Percentiles rank a stretch among this genome's conserved stretches.
Evolutionary conservation across 2,113 vertebrate species (phyloP).

Genomic region (Melospiza georgiana): DNA sequence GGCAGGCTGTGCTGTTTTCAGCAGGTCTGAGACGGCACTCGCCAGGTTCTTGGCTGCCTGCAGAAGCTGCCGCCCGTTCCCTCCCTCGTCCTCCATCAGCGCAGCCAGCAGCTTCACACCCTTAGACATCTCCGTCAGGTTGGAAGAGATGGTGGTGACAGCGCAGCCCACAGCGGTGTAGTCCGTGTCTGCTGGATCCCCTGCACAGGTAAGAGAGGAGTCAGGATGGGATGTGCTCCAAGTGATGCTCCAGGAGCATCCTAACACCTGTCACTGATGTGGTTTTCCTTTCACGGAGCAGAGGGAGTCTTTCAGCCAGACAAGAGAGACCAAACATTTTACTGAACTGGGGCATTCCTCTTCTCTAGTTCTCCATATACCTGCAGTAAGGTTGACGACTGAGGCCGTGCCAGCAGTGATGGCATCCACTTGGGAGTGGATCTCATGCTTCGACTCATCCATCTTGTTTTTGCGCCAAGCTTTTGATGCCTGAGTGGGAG

Average conservation of each 20-base stretch:
- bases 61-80: slow-evolving; percentile 89
- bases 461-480: slow-evolving; percentile 98
- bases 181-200: slow-evolving; percentile 95
- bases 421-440: slow-evolving; percentile 97
- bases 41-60: slow-evolving; percentile 94
- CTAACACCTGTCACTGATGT: fast-evolving
- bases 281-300: not conserved
- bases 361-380: slow-evolving; percentile 30
- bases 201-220: slow-evolving; percentile 57
- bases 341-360: not conserved
- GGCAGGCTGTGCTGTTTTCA: slow-evolving; percentile 92
- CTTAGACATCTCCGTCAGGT: slow-evolving; percentile 98
- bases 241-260: not conserved
- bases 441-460: slow-evolving; percentile 98
- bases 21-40: slow-evolving; percentile 88
- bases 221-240: not conserved
- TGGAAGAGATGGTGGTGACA: slow-evolving; percentile 96
- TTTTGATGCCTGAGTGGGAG: slow-evolving; percentile 85
- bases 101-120: slow-evolving; percentile 94
- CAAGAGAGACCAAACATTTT: not conserved
- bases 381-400: slow-evolving; percentile 95
- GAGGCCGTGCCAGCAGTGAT: slow-evolving; percentile 97
- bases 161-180: slow-evolving; percentile 97
- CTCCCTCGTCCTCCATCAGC: slow-evolving; percentile 93
- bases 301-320: not conserved